phyloP scores from a whole-genome alignment of 1,140 invertebrate species.

The Zaprionus taronus region DNA sequence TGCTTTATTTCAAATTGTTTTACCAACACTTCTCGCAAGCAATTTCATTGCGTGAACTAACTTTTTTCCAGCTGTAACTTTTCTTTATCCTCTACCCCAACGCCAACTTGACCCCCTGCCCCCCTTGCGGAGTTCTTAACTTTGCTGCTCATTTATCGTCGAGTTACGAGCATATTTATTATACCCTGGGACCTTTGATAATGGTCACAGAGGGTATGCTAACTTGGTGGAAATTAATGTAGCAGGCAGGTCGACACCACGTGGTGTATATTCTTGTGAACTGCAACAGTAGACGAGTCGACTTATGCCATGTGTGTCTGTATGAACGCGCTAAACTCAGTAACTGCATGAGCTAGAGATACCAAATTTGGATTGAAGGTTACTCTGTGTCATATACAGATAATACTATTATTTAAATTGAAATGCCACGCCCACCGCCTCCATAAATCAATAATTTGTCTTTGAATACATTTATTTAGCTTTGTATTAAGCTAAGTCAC shows the following conservation, averaged over 20 bases:
- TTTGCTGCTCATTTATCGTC: conserved; percentile 26
- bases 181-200: neutral
- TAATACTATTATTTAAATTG: accelerated
- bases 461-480: accelerated
- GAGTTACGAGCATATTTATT: conserved; percentile 15
- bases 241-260: neutral
- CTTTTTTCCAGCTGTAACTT: conserved; percentile 9
- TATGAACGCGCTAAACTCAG: too few relatives aligned
- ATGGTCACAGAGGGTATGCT: neutral
- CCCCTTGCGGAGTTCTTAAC: conserved; percentile 1
- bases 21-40: conserved; percentile 5
- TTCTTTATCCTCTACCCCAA: conserved; percentile 1
- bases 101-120: neutral
- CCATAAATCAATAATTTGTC: accelerated
- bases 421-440: too few relatives aligned
- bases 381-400: too few relatives aligned
- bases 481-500: too few relatives aligned
- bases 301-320: too few relatives aligned
- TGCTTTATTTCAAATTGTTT: conserved; percentile 8
- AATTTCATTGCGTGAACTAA: conserved; percentile 4
- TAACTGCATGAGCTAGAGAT: too few relatives aligned
- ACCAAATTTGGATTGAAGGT: too few relatives aligned
- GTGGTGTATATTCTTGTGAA: too few relatives aligned
- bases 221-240: neutral
- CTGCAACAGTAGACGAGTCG: too few relatives aligned